Conservation (phyloP, 2,113 vertebrate species). For the Atlantisia rogersi region DNA sequence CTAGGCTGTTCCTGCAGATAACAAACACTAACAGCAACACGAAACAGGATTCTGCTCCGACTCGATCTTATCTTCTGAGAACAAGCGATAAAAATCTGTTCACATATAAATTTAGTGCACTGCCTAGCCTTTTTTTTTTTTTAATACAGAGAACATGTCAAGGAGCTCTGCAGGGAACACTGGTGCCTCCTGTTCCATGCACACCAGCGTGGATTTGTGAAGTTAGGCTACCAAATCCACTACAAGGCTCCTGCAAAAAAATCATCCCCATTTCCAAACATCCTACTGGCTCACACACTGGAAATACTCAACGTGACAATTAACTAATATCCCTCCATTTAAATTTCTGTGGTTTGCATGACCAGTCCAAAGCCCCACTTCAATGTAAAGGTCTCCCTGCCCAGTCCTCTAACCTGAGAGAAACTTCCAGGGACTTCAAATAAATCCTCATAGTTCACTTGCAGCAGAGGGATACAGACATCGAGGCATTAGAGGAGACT, state of each 20-base stretch:
- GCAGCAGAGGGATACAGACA: neutral
- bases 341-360: neutral
- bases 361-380: neutral
- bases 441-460: neutral
- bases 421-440: neutral
- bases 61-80: constrained; percentile 39
- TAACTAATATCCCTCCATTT: neutral
- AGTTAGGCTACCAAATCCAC: neutral
- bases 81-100: constrained; percentile 38
- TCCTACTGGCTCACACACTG: neutral
- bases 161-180: neutral
- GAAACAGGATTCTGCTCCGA: neutral
- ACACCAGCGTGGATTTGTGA: neutral
- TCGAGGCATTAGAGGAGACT: neutral
- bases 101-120: neutral
- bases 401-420: neutral
- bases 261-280: neutral
- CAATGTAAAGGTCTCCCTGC: neutral
- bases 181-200: neutral
- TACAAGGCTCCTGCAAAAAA: neutral
- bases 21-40: neutral
- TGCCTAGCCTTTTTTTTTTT: neutral
- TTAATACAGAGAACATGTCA: neutral
- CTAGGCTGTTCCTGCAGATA: neutral
- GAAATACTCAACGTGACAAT: neutral